Base-by-base conservation (phyloP, 2,113 vertebrate species). In the Dromiciops gliroides region DNA sequence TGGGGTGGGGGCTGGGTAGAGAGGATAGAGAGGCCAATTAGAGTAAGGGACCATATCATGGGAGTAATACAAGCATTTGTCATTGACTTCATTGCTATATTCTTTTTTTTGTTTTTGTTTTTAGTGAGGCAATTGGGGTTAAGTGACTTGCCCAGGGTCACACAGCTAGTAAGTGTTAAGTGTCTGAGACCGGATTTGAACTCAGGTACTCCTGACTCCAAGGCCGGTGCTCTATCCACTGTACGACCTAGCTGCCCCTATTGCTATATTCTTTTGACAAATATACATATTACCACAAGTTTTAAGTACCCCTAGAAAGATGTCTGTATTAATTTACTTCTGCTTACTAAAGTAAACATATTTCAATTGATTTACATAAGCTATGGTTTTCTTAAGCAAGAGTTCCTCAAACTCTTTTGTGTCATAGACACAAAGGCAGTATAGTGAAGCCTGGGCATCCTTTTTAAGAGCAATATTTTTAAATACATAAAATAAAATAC, bases 41-140 rank as follows among this genome's bases (percentile, higher is more conserved):
- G 23, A 94, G 94, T 49, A 44, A 92, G 50, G 91, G 60, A 51
- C 91, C 28, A 24, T 49, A 92, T 94, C 96, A 96, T 93, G 3
- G 91, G 67, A 92, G 25, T 90, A 92, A 22, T 52, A 50, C 26
- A 9, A 53, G 6, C 50, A 89, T 92, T 92, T 51, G 89, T 56
- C 89, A 7, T 31, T 92, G 51, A 22, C 2, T 93, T 96, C 89
- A 92, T 89, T 93, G 93, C 37, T 31, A 83, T 89, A 51, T 25
- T 91, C 50, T 94, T 50, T 5, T 31, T n/a, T n/a, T n/a, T n/a
- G n/a, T n/a, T n/a, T n/a, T n/a, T n/a, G n/a, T n/a, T n/a, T n/a
- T n/a, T n/a, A n/a, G n/a, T n/a, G n/a, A n/a, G n/a, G n/a, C n/a
- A n/a, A n/a, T n/a, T n/a, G n/a, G n/a, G n/a, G n/a, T n/a, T n/a